A percentile compares a stretch with the other conserved stretches of the same genome.
phyloP scores from a whole-genome alignment of 2,113 vertebrate species.

The Dasyornis broadbenti region DNA sequence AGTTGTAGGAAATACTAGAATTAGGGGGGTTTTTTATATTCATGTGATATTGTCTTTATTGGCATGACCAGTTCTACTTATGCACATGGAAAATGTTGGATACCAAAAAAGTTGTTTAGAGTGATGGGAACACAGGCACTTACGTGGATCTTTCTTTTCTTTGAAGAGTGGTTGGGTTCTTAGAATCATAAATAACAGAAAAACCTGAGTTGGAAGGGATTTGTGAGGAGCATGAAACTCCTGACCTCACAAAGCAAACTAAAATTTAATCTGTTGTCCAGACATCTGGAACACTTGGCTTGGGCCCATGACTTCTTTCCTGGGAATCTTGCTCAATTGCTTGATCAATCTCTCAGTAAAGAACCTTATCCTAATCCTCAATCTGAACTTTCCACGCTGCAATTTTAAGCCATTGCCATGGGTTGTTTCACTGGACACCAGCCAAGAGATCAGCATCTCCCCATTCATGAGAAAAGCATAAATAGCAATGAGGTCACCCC shows the following conservation, averaged over 20 bases:
- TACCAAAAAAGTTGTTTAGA: not conserved
- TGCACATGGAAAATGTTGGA: not conserved
- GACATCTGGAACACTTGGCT: not conserved
- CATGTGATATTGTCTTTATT: not conserved
- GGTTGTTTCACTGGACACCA: not conserved
- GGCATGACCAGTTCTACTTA: not conserved
- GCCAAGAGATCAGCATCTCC: not conserved
- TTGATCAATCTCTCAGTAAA: not conserved
- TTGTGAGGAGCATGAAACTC: accelerated
- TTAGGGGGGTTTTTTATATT: not conserved
- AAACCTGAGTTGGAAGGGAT: not conserved
- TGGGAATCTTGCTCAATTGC: not conserved
- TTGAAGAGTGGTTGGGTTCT: not conserved
- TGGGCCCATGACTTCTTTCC: not conserved
- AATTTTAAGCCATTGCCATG: not conserved
- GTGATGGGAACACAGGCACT: not conserved
- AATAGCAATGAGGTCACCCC: not conserved
- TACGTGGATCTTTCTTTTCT: not conserved
- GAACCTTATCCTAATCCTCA: not conserved
- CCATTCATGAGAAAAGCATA: not conserved
- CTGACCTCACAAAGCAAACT: not conserved
- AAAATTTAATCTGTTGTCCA: not conserved
- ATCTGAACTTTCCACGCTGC: not conserved
- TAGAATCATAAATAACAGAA: not conserved
- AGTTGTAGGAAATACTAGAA: not conserved